phyloP scores from a whole-genome alignment of 2,113 vertebrate genomes.

The Leucoraja erinaceus region DNA sequence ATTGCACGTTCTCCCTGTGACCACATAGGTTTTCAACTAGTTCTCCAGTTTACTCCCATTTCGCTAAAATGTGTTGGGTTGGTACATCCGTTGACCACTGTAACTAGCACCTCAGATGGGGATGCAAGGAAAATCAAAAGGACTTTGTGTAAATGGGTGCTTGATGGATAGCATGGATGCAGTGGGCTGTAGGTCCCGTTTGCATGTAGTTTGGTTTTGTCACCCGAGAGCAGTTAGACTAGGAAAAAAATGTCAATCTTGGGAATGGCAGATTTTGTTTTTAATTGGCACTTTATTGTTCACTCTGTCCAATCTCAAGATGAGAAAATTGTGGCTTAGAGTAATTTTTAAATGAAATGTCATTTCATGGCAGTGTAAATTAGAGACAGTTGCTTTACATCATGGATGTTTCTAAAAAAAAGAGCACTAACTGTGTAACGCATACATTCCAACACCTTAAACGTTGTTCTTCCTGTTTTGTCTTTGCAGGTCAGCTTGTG shows the following conservation, averaged over 20 bases:
- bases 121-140: too few species aligned
- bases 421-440: background rate
- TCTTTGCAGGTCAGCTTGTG: slow-evolving; percentile 61
- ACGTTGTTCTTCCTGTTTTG: background rate
- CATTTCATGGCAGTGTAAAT: background rate
- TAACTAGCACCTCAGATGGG: too few species aligned
- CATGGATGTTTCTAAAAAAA: background rate
- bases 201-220: too few species aligned
- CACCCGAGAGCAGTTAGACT: background rate
- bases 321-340: background rate
- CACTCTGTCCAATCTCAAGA: background rate
- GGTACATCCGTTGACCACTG: too few species aligned
- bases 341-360: background rate
- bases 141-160: too few species aligned
- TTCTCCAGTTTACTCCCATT: too few species aligned
- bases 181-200: too few species aligned
- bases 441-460: background rate
- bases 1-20: too few species aligned
- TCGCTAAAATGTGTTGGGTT: too few species aligned
- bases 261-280: background rate
- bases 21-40: too few species aligned
- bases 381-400: background rate
- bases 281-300: background rate
- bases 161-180: too few species aligned
- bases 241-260: background rate